Percentiles rank a stretch among this genome's conserved stretches.
Evolutionary conservation across 2,797 vertebrate species (phyloP).

Genomic region (Sarcophilus harrisii): DNA sequence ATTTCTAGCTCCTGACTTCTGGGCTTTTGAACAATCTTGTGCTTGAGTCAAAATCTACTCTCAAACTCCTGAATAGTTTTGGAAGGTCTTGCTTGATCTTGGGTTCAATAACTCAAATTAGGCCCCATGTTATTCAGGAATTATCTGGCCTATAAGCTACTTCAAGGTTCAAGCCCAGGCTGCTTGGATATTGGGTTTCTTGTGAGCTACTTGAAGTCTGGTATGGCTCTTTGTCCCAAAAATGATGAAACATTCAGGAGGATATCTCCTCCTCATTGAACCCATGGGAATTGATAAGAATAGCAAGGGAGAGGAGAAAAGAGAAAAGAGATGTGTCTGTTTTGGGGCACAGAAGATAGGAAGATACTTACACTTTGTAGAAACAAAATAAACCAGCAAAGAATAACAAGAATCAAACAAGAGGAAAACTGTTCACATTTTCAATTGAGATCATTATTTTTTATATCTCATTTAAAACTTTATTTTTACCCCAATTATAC

Average conservation of each 20-base stretch:
- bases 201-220: background rate
- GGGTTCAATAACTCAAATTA: background rate
- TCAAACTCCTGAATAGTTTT: background rate
- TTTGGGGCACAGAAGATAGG: background rate
- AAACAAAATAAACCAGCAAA: background rate
- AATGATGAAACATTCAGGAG: background rate
- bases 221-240: background rate
- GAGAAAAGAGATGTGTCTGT: background rate
- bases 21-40: background rate
- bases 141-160: background rate
- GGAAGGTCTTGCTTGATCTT: background rate
- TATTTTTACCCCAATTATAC: no score
- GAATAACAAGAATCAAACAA: background rate
- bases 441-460: background rate
- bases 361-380: background rate
- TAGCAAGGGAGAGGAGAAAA: background rate
- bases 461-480: no score
- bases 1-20: background rate
- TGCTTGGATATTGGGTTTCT: background rate
- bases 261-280: background rate
- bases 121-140: background rate
- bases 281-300: background rate
- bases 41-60: background rate
- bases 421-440: background rate
- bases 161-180: background rate